These are phyloP conservation scores for Falco punctatus DNA, from an alignment of 2,113 vertebrate genomes.

Conservation along the genomic window DNA sequence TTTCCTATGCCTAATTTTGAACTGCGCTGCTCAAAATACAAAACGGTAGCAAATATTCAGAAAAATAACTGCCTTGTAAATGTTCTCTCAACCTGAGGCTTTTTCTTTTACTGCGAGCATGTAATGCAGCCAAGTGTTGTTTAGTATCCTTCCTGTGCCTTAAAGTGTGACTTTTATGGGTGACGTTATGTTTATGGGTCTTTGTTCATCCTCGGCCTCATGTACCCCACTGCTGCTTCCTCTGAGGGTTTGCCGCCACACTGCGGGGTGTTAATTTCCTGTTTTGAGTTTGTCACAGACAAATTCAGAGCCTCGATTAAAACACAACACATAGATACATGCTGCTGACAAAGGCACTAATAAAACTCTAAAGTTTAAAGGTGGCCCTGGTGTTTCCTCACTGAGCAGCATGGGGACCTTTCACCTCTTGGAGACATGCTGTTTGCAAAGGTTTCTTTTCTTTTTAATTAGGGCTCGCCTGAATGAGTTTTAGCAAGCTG, in stretches of 20 bases:
- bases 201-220: conserved; percentile 61
- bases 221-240: conserved; percentile 60
- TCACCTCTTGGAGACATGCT: conserved; percentile 50
- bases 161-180: conserved; percentile 69
- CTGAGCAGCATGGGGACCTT: not conserved
- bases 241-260: conserved; percentile 63
- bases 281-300: conserved; percentile 68
- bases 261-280: conserved; percentile 75
- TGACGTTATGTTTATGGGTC: conserved; percentile 64
- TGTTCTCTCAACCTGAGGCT: not conserved
- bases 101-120: not conserved
- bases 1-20: not conserved
- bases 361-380: conserved; percentile 67
- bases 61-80: not conserved
- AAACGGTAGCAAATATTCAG: not conserved
- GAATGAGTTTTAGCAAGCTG: conserved; percentile 35
- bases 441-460: conserved; percentile 50
- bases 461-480: conserved; percentile 38
- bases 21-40: not conserved
- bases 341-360: conserved; percentile 64
- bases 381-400: conserved; percentile 66
- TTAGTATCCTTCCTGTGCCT: conserved; percentile 68
- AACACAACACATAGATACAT: conserved; percentile 37
- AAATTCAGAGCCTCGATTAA: conserved; percentile 58
- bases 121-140: conserved; percentile 42